Evolutionary conservation across 2,888 invertebrate genomes (phyloP).

Genomic region (Spisula solida): DNA sequence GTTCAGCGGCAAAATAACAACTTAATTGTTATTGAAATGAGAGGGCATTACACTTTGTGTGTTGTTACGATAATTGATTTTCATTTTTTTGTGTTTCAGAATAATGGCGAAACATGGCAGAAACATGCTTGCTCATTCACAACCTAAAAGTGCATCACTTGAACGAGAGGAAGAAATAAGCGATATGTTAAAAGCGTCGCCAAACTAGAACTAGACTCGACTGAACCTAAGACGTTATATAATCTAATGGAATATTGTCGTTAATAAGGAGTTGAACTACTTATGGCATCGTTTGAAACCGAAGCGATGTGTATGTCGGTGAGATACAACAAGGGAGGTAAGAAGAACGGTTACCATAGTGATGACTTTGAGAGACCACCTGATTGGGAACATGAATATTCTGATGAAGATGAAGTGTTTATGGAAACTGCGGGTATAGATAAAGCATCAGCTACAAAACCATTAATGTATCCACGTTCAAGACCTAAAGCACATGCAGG

Average conservation of each 20-base stretch:
- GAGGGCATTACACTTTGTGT: not conserved
- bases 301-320: slow-evolving; percentile 65
- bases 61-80: not conserved
- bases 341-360: slow-evolving; percentile 72
- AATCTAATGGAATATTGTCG: too few relatives aligned
- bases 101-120: not conserved
- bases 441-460: slow-evolving; percentile 77
- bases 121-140: not conserved
- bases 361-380: slow-evolving; percentile 73
- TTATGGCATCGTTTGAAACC: slow-evolving; percentile 32
- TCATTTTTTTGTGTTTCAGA: not conserved
- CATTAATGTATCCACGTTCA: slow-evolving; percentile 81
- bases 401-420: slow-evolving; percentile 83
- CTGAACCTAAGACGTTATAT: too few relatives aligned
- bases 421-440: slow-evolving; percentile 79
- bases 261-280: not conserved
- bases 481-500: slow-evolving; percentile 77
- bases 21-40: not conserved
- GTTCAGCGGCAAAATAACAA: not conserved
- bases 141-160: too few relatives aligned
- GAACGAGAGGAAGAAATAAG: too few relatives aligned
- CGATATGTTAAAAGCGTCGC: too few relatives aligned
- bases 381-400: slow-evolving; percentile 76
- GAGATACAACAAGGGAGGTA: slow-evolving; percentile 65
- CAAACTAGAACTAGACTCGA: too few relatives aligned